Conservation (phyloP, 64 coral and sea anemone genomes). For the Montipora foliosa region DNA sequence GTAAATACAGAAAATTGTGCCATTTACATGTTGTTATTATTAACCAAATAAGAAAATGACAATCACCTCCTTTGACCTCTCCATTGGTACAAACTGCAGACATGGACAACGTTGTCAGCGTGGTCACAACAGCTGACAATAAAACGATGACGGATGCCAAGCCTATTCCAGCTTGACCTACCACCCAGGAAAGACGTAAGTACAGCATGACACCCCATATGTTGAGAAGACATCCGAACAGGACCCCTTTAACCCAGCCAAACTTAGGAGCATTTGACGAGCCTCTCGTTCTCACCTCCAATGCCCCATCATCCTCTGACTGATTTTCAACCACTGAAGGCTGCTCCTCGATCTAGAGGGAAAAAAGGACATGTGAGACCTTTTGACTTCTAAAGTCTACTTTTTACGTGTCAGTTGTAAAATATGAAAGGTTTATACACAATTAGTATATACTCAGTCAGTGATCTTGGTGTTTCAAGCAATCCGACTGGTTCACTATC, state of each 20-base stretch:
- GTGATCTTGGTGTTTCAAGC: no score
- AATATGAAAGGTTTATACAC: no score
- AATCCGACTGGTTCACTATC: no score
- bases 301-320: neutral
- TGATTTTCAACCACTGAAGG: neutral
- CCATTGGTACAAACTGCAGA: conserved; percentile 99
- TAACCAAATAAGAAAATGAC: neutral
- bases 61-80: conserved; percentile 96
- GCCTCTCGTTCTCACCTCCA: neutral
- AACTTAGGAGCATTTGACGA: conserved; percentile 71
- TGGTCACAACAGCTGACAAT: conserved; percentile 89
- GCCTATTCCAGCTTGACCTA: conserved; percentile 95
- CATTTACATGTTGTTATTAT: neutral
- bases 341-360: neutral
- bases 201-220: conserved; percentile 99
- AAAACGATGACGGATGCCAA: conserved; percentile 85
- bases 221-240: conserved; percentile 93
- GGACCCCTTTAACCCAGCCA: conserved; percentile 97
- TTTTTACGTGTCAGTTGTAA: neutral
- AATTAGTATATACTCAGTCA: no score
- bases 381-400: neutral
- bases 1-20: no score
- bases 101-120: conserved; percentile 92
- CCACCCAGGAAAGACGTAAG: conserved; percentile 87
- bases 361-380: neutral